Base-by-base conservation (phyloP, 2,888 invertebrate genomes). In the Seira musarum region DNA sequence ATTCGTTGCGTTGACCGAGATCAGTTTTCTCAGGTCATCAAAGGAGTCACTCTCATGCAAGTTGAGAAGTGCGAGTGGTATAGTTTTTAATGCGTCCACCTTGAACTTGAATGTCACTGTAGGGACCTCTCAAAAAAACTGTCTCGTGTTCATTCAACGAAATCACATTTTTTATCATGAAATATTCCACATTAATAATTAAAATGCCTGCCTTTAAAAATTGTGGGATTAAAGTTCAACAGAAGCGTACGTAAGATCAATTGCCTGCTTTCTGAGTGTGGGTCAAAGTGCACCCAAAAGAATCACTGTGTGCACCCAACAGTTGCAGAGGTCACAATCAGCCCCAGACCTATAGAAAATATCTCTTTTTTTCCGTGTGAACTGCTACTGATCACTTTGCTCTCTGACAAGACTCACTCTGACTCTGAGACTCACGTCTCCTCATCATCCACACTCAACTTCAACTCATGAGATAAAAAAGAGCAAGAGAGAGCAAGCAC, bases 371-470 rank as follows among this genome's bases (percentile, higher is more conserved):
- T 24, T 24, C n/a, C 24, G 63, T 22, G 63, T 63, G 25, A 63
- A 46, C 68, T 49, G 73, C 19, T 65, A 25, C 24, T 76, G 69
- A 77, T 77, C 65, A 70, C 77, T 77, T 69, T 77, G 73, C 73
- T 68, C 75, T 75, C 75, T 75, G 72, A 72, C 72, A 64, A 65
- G 30, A 30, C 30, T 30, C 30, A 30, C 30, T 30, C 30, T 30
- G 30, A 30, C 30, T 30, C 30, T 25, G 60, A 25, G 64, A 46
- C 72, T 46, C 22, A 46, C 69, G 60, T n/a, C 30, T 49, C 25
- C 25, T 13, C 19, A 30, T 30, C 30, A 30, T 30, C 30, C 30
- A 30, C 30, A 30, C 30, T 30, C 30, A 30, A 30, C 30, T 30
- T 30, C 30, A 30, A 30, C 30, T 30, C 30, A 30, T 24, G 13